Base-by-base conservation (phyloP, 1,140 invertebrate species). In the Brachionus rotundiformis region DNA sequence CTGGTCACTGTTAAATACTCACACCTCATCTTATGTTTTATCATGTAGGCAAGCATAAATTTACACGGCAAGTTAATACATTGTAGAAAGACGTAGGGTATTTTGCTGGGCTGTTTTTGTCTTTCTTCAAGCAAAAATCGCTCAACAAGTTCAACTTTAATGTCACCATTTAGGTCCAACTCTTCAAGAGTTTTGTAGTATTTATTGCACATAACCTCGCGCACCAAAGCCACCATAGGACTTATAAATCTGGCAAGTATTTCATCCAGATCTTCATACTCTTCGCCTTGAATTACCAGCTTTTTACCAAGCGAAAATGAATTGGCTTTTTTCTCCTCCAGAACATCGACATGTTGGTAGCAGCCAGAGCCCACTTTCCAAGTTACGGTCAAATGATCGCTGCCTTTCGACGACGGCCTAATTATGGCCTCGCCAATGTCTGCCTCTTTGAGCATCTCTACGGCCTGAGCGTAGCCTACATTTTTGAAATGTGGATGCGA, bases 261-360 rank as follows among this genome's bases (percentile, higher is more conserved):
- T 92, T 99, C 97, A 89, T 99, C 97, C 13, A 99, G 88, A 89
- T 99, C 97, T 90, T 99, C 97, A 88, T 96, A 99, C 85, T 96
- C 94, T 85, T 90, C 83, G 36, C 83, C 82, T 77, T 92, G 92
- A 83, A 98, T 97, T 91, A 92, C 93, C 0, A 99, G 88, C 59
- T 92, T 92, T 83, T 92, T 91, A 27, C 98, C 97, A 19, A 99
- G 88, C 54, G 95, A 96, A 86, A 98, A 99, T 0, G 93, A 92
- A 86, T 99, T 98, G 85, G 95, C 93, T 89, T 99, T 99, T 8
- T 95, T 94, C 86, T 97, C 93, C 88, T 99, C 98, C 95, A 76
- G 99, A 95, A 86, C 99, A 96, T 82, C 68, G 16, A 82, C 63
- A 65, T 76, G 41, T 86, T 98, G 95, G 85, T 94, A 94, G 82